A percentile compares a stretch with the other conserved stretches of the same genome.
phyloP scores from a whole-genome alignment of 35 echinoderm and acorn worm species.

The Hemicentrotus pulcherrimus region DNA sequence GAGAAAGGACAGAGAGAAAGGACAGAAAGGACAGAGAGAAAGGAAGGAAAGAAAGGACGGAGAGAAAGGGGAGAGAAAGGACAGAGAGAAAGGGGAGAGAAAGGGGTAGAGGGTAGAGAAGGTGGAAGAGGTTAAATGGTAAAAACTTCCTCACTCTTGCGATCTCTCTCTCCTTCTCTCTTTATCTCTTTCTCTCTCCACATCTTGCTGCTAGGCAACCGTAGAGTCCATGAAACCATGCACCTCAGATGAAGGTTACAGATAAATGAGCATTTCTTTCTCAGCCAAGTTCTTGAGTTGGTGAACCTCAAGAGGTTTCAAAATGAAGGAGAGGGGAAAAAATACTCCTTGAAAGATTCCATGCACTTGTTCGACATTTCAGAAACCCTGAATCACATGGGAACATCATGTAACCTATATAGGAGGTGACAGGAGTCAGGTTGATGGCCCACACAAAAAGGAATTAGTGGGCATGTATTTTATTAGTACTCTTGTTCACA shows the following conservation, averaged over 20 bases:
- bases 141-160: not conserved
- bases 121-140: not conserved
- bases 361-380: not conserved
- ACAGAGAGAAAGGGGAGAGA: not conserved
- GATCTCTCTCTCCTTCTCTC: no score
- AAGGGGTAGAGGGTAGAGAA: not conserved
- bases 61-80: no score
- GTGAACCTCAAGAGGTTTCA: not conserved
- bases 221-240: not conserved
- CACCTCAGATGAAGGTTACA: not conserved
- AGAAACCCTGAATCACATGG: not conserved
- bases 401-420: not conserved
- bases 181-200: not conserved
- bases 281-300: not conserved
- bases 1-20: no score
- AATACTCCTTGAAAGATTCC: not conserved
- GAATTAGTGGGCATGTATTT: not conserved
- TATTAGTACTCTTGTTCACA: not conserved
- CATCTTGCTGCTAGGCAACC: not conserved
- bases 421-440: not conserved
- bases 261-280: conserved; percentile 7
- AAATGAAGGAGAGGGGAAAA: not conserved
- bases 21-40: no score
- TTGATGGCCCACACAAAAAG: not conserved
- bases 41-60: no score